Evolutionary conservation across 2,797 vertebrate species (phyloP).

Genomic region (Platyrinchus mystaceus): DNA sequence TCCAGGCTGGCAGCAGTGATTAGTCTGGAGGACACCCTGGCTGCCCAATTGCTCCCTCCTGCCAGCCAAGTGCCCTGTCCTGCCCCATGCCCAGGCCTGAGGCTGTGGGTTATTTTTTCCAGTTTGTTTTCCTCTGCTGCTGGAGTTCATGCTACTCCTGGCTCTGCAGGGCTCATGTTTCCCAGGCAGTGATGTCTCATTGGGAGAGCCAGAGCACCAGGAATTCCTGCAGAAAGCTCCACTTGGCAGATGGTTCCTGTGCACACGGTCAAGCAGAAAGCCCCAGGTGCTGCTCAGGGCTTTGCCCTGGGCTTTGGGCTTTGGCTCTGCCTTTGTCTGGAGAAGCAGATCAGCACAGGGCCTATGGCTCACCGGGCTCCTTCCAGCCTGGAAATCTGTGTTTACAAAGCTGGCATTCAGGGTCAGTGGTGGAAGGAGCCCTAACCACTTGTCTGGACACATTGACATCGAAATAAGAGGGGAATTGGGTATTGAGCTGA

Average conservation of each 20-base stretch:
- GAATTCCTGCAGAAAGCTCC: not conserved
- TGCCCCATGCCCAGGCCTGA: not conserved
- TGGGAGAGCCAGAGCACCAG: not conserved
- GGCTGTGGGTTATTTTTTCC: not conserved
- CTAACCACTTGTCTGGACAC: not conserved
- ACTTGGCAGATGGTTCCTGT: not conserved
- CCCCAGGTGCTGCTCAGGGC: not conserved
- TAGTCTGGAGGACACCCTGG: not conserved
- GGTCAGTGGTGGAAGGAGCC: not conserved
- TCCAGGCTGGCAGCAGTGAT: not conserved
- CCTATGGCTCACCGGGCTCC: not conserved
- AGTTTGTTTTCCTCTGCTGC: not conserved
- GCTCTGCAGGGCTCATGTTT: not conserved
- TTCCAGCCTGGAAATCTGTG: not conserved
- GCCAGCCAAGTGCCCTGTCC: fast-evolving
- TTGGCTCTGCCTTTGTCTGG: not conserved
- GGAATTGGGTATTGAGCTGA: not conserved
- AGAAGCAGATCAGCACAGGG: not conserved
- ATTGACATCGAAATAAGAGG: not conserved
- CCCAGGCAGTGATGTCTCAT: not conserved
- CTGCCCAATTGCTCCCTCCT: not conserved
- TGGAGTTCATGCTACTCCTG: not conserved
- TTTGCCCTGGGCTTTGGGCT: not conserved
- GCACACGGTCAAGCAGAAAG: not conserved
- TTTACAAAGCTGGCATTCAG: not conserved